Evolutionary conservation across 2,113 vertebrate genomes (phyloP), one percentile per base, ranked within the genome.

Genomic region (Lasiurus borealis): DNA sequence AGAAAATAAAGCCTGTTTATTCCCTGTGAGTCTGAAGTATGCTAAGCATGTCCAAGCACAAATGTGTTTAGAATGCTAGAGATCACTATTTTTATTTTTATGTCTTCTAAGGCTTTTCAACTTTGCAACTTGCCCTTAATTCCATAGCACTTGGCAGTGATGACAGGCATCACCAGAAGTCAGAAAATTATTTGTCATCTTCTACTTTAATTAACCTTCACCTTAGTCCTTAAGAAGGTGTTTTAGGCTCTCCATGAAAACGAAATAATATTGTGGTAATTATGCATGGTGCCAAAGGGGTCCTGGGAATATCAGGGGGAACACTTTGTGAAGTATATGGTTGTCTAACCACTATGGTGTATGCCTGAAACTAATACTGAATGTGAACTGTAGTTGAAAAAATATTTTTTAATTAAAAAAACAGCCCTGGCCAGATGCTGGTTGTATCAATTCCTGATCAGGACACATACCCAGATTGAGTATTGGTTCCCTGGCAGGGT

Each of bases 1-100:
- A 91, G 78, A 80, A 96, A 91, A 96, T n/a, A 78, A 66, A 91
- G 75, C 68, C 29, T 11, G 6, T 50, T 92, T 64, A 69, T 72
- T 75, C 54, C 40, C 77, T 31, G 21, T 29, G 69, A 93, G 59
- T 85, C 25, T 59, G 14, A 88, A 80, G 71, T 27, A 68, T 19
- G 46, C 25, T 31, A 75, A 96, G 8, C 52, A 29, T 69, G 21
- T 27, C 59, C 54, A 78, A 80, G 57, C 25, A 86, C 46, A 80
- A 40, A 62, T 68, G 19, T 10, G 87, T 68, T 80, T 29, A 85
- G 44, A 78, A 19, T 36, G 25, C 50, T 44, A 44, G 34, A 71
- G 27, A 25, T 62, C 8, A 21, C 6, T 72, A 1, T 88, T 82
- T 66, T 72, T 62, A 54, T 62, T 82, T 82, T n/a, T 64, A 11